Conservation (phyloP, 1,140 invertebrate species). For the Ectropis grisescens region DNA sequence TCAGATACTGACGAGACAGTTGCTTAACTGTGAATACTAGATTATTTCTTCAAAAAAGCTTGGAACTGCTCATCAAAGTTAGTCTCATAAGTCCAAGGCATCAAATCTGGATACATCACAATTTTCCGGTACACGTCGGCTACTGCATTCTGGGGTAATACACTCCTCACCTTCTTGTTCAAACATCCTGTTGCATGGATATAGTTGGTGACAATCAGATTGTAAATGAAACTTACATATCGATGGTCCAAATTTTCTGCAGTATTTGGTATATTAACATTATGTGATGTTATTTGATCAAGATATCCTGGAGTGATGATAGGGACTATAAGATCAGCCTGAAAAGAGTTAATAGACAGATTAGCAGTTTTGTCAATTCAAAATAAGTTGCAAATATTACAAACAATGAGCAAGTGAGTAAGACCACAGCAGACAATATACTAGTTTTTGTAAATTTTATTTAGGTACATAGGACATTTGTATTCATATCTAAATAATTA, state of each 20-base stretch:
- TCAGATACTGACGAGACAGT: no score
- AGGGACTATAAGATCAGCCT: constrained; percentile 61
- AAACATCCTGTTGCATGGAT: constrained; percentile 59
- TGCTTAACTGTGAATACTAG: no score
- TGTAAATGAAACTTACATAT: constrained; percentile 65
- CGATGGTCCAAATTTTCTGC: constrained; percentile 60
- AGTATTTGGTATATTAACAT: constrained; percentile 32
- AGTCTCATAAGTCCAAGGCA: constrained; percentile 57
- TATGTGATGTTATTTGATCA: constrained; percentile 44
- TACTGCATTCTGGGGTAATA: constrained; percentile 48
- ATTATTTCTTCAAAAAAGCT: constrained; percentile 45
- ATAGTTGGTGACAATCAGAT: constrained; percentile 57
- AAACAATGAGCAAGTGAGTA: no score
- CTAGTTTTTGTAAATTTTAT: no score
- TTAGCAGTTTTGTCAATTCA: no score
- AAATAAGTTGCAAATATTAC: no score
- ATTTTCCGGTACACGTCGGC: constrained; percentile 39
- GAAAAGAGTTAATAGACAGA: constrained; percentile 32
- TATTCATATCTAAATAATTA: no score
- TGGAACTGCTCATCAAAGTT: constrained; percentile 58
- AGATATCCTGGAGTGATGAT: constrained; percentile 60
- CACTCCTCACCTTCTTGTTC: constrained; percentile 62
- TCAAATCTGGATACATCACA: constrained; percentile 51
- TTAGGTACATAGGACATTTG: no score
- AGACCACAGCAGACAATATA: no score